A percentile compares a stretch with the other conserved stretches of the same genome.
Evolutionary conservation across 2,888 invertebrate genomes (phyloP).

Genomic region (Diploptera punctata): DNA sequence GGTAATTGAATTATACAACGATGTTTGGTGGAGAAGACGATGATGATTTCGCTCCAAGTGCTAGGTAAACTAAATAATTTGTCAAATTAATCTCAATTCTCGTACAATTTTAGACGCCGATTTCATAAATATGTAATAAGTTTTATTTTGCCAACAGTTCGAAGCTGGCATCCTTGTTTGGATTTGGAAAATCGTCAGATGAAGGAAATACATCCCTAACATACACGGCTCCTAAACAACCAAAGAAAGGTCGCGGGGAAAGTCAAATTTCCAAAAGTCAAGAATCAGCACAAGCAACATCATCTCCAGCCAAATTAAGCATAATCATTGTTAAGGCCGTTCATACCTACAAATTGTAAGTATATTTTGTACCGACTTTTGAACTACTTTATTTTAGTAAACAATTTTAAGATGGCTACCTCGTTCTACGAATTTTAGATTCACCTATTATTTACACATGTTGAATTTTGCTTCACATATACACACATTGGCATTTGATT

Average conservation of each 20-base stretch:
- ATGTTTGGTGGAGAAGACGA: constrained; percentile 44
- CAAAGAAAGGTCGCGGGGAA: constrained; percentile 33
- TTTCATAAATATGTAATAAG: background rate
- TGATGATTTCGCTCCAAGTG: constrained; percentile 40
- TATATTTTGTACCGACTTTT: background rate
- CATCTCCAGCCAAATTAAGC: constrained; percentile 35
- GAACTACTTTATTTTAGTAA: background rate
- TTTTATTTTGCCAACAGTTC: constrained; percentile 42
- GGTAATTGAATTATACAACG: constrained; percentile 37
- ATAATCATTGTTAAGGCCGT: constrained; percentile 42
- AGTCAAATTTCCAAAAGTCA: background rate
- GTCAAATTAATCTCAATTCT: no score
- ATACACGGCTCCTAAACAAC: constrained; percentile 45
- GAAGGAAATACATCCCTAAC: constrained; percentile 42
- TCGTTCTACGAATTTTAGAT: no score
- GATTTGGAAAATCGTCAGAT: constrained; percentile 34
- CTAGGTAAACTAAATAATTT: constrained; percentile 36
- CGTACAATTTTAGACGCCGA: no score
- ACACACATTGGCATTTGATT: no score
- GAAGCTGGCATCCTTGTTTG: constrained; percentile 44
- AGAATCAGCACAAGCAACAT: background rate
- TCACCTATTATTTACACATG: no score
- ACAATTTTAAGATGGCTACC: no score
- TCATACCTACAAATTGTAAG: constrained; percentile 43
- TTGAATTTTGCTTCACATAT: no score